Percentiles rank a stretch among this genome's conserved stretches.
Evolutionary conservation across 2,888 invertebrate species (phyloP).

Genomic region (Drosophila pseudotalamancana): DNA sequence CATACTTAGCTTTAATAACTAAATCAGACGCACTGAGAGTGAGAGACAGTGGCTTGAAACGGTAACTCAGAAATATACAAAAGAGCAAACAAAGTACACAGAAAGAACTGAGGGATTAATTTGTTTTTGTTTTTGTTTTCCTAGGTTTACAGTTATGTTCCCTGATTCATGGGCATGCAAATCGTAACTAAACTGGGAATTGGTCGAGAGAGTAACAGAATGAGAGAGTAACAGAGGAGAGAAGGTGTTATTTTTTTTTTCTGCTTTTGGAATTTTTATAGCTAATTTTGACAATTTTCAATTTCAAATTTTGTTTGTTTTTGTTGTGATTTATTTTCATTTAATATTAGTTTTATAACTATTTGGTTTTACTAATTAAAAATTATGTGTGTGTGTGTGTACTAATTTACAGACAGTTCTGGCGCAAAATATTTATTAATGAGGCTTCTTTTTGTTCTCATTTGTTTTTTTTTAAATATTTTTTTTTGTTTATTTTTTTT

Average conservation of each 20-base stretch:
- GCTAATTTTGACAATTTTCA: slow-evolving; percentile 56
- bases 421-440: slow-evolving; percentile 49
- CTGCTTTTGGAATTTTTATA: slow-evolving; percentile 13
- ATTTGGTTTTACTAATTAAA: slow-evolving; percentile 68
- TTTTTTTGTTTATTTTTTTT: slow-evolving; percentile 16
- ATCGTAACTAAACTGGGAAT: slow-evolving; percentile 43
- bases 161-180: slow-evolving; percentile 49
- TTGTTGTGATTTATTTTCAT: slow-evolving; percentile 46
- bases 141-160: slow-evolving; percentile 5
- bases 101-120: too few relatives aligned
- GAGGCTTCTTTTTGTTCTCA: slow-evolving; percentile 33
- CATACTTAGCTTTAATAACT: slow-evolving; percentile 64
- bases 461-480: slow-evolving; percentile 13
- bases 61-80: slow-evolving; percentile 47
- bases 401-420: slow-evolving; percentile 72
- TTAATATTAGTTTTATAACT: slow-evolving; percentile 46
- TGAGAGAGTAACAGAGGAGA: neutral
- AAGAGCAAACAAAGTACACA: slow-evolving; percentile 44
- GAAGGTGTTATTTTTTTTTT: neutral
- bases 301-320: slow-evolving; percentile 49
- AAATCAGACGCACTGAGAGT: slow-evolving; percentile 47
- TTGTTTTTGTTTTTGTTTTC: neutral
- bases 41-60: slow-evolving; percentile 16
- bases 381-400: slow-evolving; percentile 54
- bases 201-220: slow-evolving; percentile 10